Percentiles rank a stretch among this genome's conserved stretches.
Evolutionary conservation across 2,797 vertebrate species (phyloP).

Genomic region (Orientallactaga sibirica): DNA sequence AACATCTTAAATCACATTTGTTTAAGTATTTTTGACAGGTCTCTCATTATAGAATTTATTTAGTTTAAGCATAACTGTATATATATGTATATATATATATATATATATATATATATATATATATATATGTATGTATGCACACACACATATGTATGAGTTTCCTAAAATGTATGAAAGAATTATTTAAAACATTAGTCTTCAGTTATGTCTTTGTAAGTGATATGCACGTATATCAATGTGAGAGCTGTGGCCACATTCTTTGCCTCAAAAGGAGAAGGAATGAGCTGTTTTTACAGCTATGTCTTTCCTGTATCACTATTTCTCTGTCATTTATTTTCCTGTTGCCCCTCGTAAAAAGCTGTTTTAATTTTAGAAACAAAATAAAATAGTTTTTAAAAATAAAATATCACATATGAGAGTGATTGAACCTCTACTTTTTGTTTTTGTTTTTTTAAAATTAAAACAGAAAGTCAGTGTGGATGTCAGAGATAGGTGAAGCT

Average conservation of each 20-base stretch:
- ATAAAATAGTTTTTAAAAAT: background rate
- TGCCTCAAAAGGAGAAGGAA: slow-evolving; percentile 50
- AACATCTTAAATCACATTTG: background rate
- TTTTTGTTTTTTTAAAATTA: slow-evolving; percentile 8
- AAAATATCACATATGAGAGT: slow-evolving; percentile 19
- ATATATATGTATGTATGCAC: background rate
- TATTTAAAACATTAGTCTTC: background rate
- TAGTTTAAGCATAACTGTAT: background rate
- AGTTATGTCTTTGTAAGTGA: background rate
- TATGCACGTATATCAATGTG: rapidly evolving
- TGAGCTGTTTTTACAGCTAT: background rate
- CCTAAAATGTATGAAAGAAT: background rate
- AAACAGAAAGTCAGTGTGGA: slow-evolving; percentile 22
- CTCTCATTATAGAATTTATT: background rate
- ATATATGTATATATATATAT: background rate
- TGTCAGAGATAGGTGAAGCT: slow-evolving; percentile 65
- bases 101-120: background rate
- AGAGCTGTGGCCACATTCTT: background rate
- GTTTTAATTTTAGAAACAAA: slow-evolving; percentile 67
- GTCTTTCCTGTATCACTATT: background rate
- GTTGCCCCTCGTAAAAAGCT: background rate
- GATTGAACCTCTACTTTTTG: background rate
- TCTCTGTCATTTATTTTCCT: rapidly evolving
- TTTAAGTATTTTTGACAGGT: slow-evolving; percentile 17
- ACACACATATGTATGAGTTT: background rate